These are phyloP conservation scores for Congeria kusceri DNA, from an alignment of 2,888 invertebrate species.

Conservation along the genomic window DNA sequence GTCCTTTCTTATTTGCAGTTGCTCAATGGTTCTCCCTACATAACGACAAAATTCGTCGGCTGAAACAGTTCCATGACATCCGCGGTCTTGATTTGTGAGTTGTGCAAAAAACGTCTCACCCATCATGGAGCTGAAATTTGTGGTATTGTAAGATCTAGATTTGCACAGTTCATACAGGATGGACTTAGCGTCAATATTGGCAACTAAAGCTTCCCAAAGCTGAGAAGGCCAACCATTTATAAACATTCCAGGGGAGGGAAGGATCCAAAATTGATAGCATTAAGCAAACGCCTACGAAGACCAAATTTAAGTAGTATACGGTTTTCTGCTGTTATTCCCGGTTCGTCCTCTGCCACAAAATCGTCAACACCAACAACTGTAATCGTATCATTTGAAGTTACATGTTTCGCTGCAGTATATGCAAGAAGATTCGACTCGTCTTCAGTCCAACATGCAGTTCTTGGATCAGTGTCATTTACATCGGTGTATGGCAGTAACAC, in stretches of 20 bases:
- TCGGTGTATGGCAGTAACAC: too few species aligned
- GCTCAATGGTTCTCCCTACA: constrained; percentile 31
- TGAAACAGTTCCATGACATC: constrained; percentile 40
- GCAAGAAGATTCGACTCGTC: too few species aligned
- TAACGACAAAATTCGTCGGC: constrained; percentile 22
- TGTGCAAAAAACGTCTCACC: constrained; percentile 46
- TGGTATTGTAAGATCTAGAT: constrained; percentile 25
- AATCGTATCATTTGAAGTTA: too few species aligned
- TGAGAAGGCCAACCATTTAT: constrained; percentile 44
- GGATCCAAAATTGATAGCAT: too few species aligned
- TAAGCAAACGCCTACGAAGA: too few species aligned
- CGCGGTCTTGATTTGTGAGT: constrained; percentile 34
- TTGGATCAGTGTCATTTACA: too few species aligned
- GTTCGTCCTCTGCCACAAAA: too few species aligned
- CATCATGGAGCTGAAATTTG: constrained; percentile 40
- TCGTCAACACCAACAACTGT: too few species aligned
- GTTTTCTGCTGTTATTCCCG: too few species aligned
- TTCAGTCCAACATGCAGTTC: too few species aligned
- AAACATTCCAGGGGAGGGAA: constrained; percentile 30
- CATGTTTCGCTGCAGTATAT: too few species aligned
- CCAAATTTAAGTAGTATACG: too few species aligned
- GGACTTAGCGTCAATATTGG: constrained; percentile 35
- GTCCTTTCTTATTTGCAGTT: constrained; percentile 36
- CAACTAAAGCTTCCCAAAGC: constrained; percentile 38
- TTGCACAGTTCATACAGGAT: constrained; percentile 17